These are phyloP conservation scores for Aurelia aurita complex sp. Pacific DNA, from an alignment of 30 jellyfish, hydroid and myxozoan species.

Conservation along the genomic window DNA sequence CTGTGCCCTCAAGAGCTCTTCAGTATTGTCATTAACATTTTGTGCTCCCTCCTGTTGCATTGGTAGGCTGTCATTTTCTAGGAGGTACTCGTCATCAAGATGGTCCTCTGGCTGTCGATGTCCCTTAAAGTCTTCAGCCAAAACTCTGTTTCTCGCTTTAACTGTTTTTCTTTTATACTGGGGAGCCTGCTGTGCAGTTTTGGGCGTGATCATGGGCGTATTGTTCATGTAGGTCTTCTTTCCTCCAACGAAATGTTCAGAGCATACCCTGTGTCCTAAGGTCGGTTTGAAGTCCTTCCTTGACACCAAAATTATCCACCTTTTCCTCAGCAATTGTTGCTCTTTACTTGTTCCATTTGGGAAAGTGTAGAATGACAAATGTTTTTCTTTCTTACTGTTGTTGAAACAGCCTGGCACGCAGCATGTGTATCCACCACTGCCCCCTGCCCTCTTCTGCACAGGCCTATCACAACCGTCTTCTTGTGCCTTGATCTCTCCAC, in stretches of 20 bases:
- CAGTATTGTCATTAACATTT: too few relatives aligned
- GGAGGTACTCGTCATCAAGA: too few relatives aligned
- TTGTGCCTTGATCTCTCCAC: neutral
- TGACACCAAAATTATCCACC: constrained; percentile 18
- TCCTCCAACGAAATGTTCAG: neutral
- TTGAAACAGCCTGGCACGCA: constrained; percentile 26
- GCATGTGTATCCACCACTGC: neutral
- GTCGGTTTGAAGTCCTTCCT: constrained; percentile 27
- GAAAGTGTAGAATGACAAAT: constrained; percentile 27
- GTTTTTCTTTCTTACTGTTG: constrained; percentile 15
- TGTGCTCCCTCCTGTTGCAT: too few relatives aligned
- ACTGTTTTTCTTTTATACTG: neutral
- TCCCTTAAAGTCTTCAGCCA: neutral
- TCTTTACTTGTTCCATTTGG: constrained; percentile 56
- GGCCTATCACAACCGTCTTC: constrained; percentile 10
- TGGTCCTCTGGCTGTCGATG: too few relatives aligned
- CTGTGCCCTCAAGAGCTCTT: too few relatives aligned
- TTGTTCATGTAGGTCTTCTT: constrained; percentile 30
- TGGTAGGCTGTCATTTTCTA: too few relatives aligned
- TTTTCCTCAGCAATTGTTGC: constrained; percentile 27
- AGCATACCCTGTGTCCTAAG: constrained; percentile 21
- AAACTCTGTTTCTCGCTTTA: constrained; percentile 12
- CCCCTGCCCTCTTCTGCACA: neutral
- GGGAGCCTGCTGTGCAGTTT: constrained; percentile 8
- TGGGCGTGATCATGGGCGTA: constrained; percentile 7